Conservation (phyloP, 2,888 invertebrate species). For the Pandemis heparana region DNA sequence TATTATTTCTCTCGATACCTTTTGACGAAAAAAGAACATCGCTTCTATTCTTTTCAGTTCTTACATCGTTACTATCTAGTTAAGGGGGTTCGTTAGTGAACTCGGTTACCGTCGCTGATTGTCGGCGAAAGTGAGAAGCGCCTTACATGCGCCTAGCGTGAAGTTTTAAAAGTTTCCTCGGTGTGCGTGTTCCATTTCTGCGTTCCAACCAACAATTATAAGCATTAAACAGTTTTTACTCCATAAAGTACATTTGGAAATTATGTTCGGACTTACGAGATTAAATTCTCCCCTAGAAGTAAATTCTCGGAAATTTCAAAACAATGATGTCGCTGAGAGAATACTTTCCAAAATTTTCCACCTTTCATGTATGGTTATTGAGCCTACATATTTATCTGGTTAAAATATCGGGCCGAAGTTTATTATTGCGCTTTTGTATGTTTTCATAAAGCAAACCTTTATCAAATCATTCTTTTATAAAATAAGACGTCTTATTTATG, state of each 20-base stretch:
- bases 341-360: too few relatives aligned
- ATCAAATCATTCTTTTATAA: background rate
- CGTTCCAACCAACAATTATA: background rate
- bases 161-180: background rate
- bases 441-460: background rate
- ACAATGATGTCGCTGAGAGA: too few relatives aligned
- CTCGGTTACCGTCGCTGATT: slow-evolving; percentile 75
- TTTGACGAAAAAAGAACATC: background rate
- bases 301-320: too few relatives aligned
- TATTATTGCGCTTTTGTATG: too few relatives aligned
- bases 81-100: slow-evolving; percentile 78
- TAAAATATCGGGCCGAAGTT: too few relatives aligned
- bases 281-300: too few relatives aligned
- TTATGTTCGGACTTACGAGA: too few relatives aligned
- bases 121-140: slow-evolving; percentile 70
- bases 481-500: slow-evolving; percentile 1
- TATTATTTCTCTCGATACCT: too few relatives aligned
- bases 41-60: slow-evolving; percentile 18
- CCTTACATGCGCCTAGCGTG: slow-evolving; percentile 44
- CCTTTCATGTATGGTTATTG: too few relatives aligned
- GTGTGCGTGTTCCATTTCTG: background rate
- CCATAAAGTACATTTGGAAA: too few relatives aligned
- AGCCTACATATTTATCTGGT: too few relatives aligned
- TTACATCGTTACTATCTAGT: slow-evolving; percentile 71
- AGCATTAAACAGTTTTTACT: too few relatives aligned